Conservation (phyloP, 2,888 invertebrate genomes). For the Noctua fimbriata region DNA sequence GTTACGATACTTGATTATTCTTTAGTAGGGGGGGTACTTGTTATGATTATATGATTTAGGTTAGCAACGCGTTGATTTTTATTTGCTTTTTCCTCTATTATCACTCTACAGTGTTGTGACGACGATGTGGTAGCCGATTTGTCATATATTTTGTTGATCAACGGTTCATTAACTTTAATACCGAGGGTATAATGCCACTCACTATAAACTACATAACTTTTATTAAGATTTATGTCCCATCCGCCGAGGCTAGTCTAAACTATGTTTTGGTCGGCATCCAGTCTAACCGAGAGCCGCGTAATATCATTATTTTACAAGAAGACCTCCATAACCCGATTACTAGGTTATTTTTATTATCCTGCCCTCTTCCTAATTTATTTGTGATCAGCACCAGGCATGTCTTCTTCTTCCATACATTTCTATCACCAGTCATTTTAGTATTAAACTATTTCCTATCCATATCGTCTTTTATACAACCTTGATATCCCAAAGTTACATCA, state of each 20-base stretch:
- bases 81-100: constrained; percentile 11
- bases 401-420: background rate
- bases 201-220: constrained; percentile 8
- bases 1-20: background rate
- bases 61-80: constrained; percentile 21
- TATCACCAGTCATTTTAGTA: background rate
- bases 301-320: background rate
- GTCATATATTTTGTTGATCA: constrained; percentile 1
- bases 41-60: constrained; percentile 23
- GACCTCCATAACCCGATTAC: background rate
- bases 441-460: background rate
- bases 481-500: background rate
- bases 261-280: background rate
- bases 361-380: background rate
- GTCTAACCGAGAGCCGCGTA: background rate
- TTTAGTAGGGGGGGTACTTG: background rate
- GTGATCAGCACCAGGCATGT: background rate
- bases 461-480: background rate
- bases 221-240: background rate
- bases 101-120: background rate
- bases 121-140: background rate
- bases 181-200: constrained; percentile 1
- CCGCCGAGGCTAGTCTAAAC: background rate
- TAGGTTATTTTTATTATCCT: background rate
- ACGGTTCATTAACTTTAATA: constrained; percentile 1